Percentiles rank a stretch among this genome's conserved stretches.
These are phyloP conservation scores for Tylochromis polylepis DNA, from an alignment of 2,113 vertebrate genomes.

Conservation along the genomic window DNA sequence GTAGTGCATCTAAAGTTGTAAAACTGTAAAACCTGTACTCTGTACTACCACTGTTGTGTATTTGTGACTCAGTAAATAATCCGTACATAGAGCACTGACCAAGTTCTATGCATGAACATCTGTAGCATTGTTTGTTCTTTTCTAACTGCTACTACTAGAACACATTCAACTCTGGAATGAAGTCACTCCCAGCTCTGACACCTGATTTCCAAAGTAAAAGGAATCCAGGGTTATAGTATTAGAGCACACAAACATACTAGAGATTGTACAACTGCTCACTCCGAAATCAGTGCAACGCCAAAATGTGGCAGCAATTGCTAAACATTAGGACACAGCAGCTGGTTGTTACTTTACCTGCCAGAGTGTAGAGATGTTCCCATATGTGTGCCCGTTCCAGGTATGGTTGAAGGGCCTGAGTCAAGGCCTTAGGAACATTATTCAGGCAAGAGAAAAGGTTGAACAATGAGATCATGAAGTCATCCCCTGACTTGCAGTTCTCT, in stretches of 20 bases:
- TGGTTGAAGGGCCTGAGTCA: conserved; percentile 79
- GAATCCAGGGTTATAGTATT: neutral
- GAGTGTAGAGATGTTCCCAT: conserved; percentile 81
- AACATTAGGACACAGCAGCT: neutral
- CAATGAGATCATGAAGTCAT: conserved; percentile 75
- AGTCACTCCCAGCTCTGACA: neutral
- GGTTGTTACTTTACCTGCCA: conserved; percentile 79
- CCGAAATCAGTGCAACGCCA: neutral
- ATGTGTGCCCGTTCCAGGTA: conserved; percentile 83
- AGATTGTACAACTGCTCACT: neutral
- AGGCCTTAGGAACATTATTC: conserved; percentile 78
- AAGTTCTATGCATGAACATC: neutral
- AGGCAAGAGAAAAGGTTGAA: conserved; percentile 80
- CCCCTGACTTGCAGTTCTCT: conserved; percentile 46
- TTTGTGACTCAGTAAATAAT: neutral
- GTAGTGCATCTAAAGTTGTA: neutral
- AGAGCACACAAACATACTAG: neutral
- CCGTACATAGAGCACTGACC: neutral
- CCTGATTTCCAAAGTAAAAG: neutral
- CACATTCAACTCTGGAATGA: neutral
- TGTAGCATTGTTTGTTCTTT: neutral
- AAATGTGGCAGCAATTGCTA: neutral
- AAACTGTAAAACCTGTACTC: neutral
- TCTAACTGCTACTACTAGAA: neutral
- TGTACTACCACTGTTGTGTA: neutral